Evolutionary conservation across 2,797 vertebrate species (phyloP), one percentile per base, ranked within the genome.

Genomic region (Agapornis canus): DNA sequence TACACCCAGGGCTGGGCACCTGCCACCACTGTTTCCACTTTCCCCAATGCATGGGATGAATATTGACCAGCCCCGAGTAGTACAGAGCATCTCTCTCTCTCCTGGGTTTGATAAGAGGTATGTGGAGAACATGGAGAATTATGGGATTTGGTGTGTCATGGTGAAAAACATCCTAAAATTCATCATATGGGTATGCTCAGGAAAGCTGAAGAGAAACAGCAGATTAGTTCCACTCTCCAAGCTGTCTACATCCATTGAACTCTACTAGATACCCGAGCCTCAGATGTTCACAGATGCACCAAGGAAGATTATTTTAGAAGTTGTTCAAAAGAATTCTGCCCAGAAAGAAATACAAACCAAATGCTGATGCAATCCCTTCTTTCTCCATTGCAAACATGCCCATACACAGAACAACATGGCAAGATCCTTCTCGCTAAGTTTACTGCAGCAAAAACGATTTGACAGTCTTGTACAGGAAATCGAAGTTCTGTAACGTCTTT

Each of bases 381-480:
- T 94, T 80, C 83, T 43, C 78, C 68, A 35, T 82, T 39, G 3
- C 92, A 64, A 21, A 54, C 2, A 8, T 16, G 40, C 69, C 64
- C 70, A 0, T 21, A 52, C 42, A 5, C 66, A 32, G 70, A 85
- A 20, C 72, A 78, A 84, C 91, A 45, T 35, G 80, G 90, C 91
- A 86, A 92, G 96, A 91, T 78, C 61, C 19, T 92, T 88, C 86
- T 69, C 13, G 22, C 52, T 84, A 94, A 76, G 96, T 95, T 96
- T 91, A 95, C 92, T 94, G 84, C 85, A 87, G 91, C 86, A 89
- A 89, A 66, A 80, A 37, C 82, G 71, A 80, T 92, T 94, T 97
- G 95, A 96, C 93, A 95, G 85, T 83, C 96, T 97, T 94, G 94
- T 95, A 95, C 94, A 97, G 95, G 90, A 98, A 97, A 96, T 92